Base-by-base conservation (phyloP, 2,888 invertebrate species). In the Lithophane socia region DNA sequence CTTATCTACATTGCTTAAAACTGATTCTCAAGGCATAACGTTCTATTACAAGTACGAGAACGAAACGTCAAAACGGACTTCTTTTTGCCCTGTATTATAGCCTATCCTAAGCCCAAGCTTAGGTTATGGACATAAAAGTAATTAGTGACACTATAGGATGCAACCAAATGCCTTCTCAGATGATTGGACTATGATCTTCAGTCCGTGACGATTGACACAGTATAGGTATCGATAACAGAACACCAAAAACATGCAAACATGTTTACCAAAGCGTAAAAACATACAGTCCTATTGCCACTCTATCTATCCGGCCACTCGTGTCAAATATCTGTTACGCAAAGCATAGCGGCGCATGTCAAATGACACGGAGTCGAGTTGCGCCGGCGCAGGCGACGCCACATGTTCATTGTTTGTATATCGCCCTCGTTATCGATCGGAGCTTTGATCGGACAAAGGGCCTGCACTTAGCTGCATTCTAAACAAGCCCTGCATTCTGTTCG, bases 361-460 rank as follows among this genome's bases (percentile, higher is more conserved):
- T 79, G 89, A 88, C 82, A 88, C 79, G 86, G 84, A 72, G 80
- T 86, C 85, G 85, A 70, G 84, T 88, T 85, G 84, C 89, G 87
- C 89, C 73, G 47, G 86, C 84, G 84, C 85, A 82, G 78, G 69
- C 83, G 74, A 84, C 86, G 86, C 89, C 93, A 93, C 90, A 93
- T 93, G 93, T 89, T 90, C 92, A 89, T 90, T 93, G 92, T 93
- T 93, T 91, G 89, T 88, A 89, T 91, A 89, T 88, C 85, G 90
- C 88, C 90, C 89, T 90, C 90, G 88, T 91, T 91, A 90, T 90
- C 86, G 89, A 85, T 85, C 84, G 74, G 75, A 84, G 81, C 85
- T 87, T 82, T 83, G 86, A 86, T 87, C 84, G 75, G 71, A 88
- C 88, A 91, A 90, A 90, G 83, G 79, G 81, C 80, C 74, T 54